A percentile compares a stretch with the other conserved stretches of the same genome.
Conservation (phyloP, 2,113 vertebrate genomes). For the Takifugu flavidus region DNA sequence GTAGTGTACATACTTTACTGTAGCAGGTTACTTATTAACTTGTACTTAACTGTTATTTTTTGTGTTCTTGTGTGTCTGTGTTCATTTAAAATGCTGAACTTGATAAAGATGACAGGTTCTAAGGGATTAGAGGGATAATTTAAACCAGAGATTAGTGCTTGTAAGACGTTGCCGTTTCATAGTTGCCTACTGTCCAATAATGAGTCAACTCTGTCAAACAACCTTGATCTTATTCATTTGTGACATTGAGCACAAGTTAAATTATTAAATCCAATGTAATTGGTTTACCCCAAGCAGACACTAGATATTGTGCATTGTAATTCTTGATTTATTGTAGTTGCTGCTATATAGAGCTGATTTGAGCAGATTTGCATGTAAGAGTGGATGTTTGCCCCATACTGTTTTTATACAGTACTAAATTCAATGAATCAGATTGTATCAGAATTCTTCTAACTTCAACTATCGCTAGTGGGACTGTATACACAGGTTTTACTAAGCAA, state of each 20-base stretch:
- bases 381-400: constrained; percentile 8
- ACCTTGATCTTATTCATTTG: constrained; percentile 2
- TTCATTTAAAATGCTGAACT: too few relatives aligned
- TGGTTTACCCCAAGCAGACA: constrained; percentile 3
- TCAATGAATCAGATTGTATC: constrained; percentile 11
- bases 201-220: not conserved
- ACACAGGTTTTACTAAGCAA: constrained; percentile 40
- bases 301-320: not conserved
- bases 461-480: constrained; percentile 9
- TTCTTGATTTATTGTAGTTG: not conserved
- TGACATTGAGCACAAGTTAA: constrained; percentile 4
- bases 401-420: constrained; percentile 9
- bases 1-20: too few relatives aligned
- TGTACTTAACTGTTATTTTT: not conserved
- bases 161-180: too few relatives aligned
- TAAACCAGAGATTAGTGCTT: too few relatives aligned
- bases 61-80: not conserved
- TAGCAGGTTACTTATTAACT: not conserved
- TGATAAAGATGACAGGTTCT: too few relatives aligned
- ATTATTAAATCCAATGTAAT: constrained; percentile 7
- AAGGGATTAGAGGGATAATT: too few relatives aligned
- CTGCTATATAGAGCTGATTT: constrained; percentile 5
- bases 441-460: constrained; percentile 16
- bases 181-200: too few relatives aligned
- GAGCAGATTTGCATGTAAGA: not conserved